phyloP scores from a whole-genome alignment of 2,113 vertebrate genomes.

The Rostratula benghalensis region DNA sequence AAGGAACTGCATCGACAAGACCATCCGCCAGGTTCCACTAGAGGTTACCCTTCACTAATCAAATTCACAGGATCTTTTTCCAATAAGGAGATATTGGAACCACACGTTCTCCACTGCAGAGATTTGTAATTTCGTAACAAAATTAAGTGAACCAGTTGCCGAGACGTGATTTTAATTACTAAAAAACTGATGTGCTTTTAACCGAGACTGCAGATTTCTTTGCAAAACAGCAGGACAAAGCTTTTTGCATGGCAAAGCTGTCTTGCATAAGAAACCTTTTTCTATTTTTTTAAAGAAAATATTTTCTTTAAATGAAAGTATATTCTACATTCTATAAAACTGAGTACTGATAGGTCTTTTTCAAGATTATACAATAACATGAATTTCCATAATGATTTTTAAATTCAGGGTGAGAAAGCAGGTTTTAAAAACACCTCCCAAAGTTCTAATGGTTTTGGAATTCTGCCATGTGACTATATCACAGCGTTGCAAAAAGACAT shows the following conservation, averaged over 20 bases:
- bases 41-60: neutral
- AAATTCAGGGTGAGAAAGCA: neutral
- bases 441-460: neutral
- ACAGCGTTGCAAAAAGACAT: neutral
- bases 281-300: neutral
- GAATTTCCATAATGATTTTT: neutral
- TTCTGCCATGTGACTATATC: neutral
- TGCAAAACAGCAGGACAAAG: neutral
- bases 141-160: neutral
- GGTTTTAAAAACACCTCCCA: neutral
- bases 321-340: neutral
- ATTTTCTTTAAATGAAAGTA: neutral
- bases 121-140: neutral
- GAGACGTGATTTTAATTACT: neutral
- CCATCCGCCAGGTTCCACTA: neutral
- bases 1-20: neutral
- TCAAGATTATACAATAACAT: neutral
- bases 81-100: neutral
- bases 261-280: neutral
- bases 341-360: neutral
- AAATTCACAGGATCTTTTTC: neutral
- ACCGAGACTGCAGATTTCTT: neutral
- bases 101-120: neutral
- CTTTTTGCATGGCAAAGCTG: neutral
- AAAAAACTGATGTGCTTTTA: neutral